Base-by-base conservation (phyloP, 2,888 invertebrate species). In the Yponomeuta malinellus region DNA sequence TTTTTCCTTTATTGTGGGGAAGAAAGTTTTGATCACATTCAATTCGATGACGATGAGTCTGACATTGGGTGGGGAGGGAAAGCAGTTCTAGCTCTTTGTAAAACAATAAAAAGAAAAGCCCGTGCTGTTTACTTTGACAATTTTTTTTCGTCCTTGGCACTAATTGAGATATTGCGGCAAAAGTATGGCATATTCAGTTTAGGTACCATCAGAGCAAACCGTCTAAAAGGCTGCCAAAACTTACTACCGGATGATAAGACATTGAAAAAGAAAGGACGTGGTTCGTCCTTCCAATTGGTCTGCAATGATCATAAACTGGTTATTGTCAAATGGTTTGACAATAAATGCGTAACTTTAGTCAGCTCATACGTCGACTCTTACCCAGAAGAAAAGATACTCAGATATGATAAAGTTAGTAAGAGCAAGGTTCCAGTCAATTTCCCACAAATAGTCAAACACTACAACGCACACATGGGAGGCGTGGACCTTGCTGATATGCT, bases 1-100 rank as follows among this genome's bases (percentile, higher is more conserved):
- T 80, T 80, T 73, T 9, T 78, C 2, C 52, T 76, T 1, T 79
- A 79, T 74, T 73, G 74, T 10, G 80, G 79, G 2, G 74, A 77
- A 69, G 74, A 74, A 10, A 79, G 78, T 37, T 79, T 80, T 69
- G 12, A 48, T n/a, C 59, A 63, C 29, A 52, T 69, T 63, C 63
- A 69, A n/a, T 74, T 77, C 71, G 70, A 73, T 68, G 73, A 76
- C 69, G 71, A 73, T 71, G 75, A 75, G 72, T 73, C 72, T 63
- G 72, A 70, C 71, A 71, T 76, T 70, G 76, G 74, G 68, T 73
- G 74, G 69, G 78, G 76, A 33, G 73, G 73, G 69, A 75, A 76
- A 74, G 74, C 77, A 68, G 77, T 75, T 67, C 70, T 76, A 33
- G 73, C 72, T 68, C 69, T 76, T 29, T 73, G 71, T n/a, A 73